These are phyloP conservation scores for Labrus mixtus DNA, from an alignment of 2,113 vertebrate genomes.

Conservation along the genomic window DNA sequence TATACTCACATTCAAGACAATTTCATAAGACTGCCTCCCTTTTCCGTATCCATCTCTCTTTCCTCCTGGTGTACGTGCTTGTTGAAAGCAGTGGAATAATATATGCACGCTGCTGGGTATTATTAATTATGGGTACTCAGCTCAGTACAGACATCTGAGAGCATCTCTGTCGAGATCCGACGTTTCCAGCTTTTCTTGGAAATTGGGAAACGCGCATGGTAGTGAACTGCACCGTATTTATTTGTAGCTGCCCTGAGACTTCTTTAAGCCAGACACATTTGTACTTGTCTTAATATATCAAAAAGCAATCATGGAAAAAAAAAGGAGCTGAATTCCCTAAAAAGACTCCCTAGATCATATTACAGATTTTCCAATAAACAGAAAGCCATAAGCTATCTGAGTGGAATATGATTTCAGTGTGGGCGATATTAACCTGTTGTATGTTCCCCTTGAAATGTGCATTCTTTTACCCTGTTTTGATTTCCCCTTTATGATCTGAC, in stretches of 20 bases:
- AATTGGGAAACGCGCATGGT: slow-evolving; percentile 50
- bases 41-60: slow-evolving; percentile 65
- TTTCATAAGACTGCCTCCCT: slow-evolving; percentile 64
- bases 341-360: slow-evolving; percentile 67
- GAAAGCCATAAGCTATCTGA: slow-evolving; percentile 41
- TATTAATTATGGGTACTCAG: slow-evolving; percentile 74
- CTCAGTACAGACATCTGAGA: slow-evolving; percentile 64
- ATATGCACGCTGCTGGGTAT: slow-evolving; percentile 71
- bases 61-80: slow-evolving; percentile 51
- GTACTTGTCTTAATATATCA: slow-evolving; percentile 82
- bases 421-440: slow-evolving; percentile 34
- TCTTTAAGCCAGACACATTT: slow-evolving; percentile 78
- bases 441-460: slow-evolving; percentile 13
- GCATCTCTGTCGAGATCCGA: slow-evolving; percentile 67
- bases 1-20: slow-evolving; percentile 54
- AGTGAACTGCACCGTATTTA: slow-evolving; percentile 73
- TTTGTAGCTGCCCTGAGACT: slow-evolving; percentile 81
- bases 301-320: slow-evolving; percentile 76
- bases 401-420: slow-evolving; percentile 50
- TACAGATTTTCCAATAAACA: slow-evolving; percentile 69
- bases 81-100: slow-evolving; percentile 76
- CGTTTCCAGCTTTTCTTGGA: slow-evolving; percentile 78
- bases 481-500: slow-evolving; percentile 6
- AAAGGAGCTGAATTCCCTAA: slow-evolving; percentile 43
- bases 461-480: neutral